phyloP scores from a whole-genome alignment of 2,797 vertebrate species.

The Anableps anableps region DNA sequence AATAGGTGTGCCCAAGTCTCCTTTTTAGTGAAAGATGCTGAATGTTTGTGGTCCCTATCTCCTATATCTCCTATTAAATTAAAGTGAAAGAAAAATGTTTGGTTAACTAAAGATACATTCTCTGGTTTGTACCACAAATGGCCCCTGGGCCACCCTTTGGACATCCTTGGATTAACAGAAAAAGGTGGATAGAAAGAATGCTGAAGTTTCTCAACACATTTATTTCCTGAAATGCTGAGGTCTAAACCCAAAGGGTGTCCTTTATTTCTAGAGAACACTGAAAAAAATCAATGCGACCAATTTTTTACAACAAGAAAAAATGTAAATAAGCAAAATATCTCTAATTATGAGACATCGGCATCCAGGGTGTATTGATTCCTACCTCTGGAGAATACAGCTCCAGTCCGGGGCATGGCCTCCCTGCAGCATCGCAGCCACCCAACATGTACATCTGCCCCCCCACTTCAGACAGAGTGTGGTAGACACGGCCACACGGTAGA shows the following conservation, averaged over 20 bases:
- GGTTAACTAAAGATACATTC: too few species aligned
- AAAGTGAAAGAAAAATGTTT: too few species aligned
- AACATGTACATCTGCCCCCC: slow-evolving; percentile 93
- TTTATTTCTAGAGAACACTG: not conserved
- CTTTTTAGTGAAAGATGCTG: too few species aligned
- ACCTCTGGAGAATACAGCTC: slow-evolving; percentile 94
- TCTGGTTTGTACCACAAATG: too few species aligned
- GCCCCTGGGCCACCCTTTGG: too few species aligned
- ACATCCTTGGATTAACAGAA: not conserved
- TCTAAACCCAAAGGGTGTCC: too few species aligned
- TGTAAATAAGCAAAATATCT: not conserved
- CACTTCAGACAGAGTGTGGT: slow-evolving; percentile 89
- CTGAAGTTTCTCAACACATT: not conserved
- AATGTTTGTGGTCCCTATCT: too few species aligned
- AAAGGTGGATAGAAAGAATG: not conserved
- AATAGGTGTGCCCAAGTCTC: too few species aligned
- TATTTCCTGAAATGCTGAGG: too few species aligned
- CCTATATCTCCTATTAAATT: too few species aligned
- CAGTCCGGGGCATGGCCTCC: slow-evolving; percentile 85
- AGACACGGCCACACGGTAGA: slow-evolving; percentile 89
- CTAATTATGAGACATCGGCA: not conserved
- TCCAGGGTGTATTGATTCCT: slow-evolving; percentile 15
- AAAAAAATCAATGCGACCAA: too few species aligned
- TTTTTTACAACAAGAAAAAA: not conserved
- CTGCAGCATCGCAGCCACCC: slow-evolving; percentile 91